phyloP scores from a whole-genome alignment of 2,113 vertebrate species.

The Halichoeres trimaculatus region DNA sequence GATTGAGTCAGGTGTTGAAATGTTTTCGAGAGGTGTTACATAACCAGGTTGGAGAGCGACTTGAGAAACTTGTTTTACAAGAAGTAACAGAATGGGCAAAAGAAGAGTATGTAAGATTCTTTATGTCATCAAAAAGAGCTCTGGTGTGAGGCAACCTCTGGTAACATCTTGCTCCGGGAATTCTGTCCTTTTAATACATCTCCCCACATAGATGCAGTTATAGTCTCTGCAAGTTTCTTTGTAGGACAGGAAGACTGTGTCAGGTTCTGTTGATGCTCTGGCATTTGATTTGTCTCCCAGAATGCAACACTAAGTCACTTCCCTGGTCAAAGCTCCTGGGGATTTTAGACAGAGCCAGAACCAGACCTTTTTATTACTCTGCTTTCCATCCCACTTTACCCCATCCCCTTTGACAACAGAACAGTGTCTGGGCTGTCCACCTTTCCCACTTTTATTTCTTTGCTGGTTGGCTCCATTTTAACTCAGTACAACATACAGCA shows the following conservation, averaged over 20 bases:
- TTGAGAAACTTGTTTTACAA: conserved; percentile 19
- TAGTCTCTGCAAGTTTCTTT: conserved; percentile 17
- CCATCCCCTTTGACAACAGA: not conserved
- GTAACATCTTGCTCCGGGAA: conserved; percentile 38
- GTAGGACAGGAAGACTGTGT: not conserved
- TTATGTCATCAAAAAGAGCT: conserved; percentile 31
- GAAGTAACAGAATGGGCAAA: conserved; percentile 33
- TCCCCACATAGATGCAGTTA: conserved; percentile 17
- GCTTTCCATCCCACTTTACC: not conserved
- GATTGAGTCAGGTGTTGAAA: conserved; percentile 20
- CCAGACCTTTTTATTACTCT: conserved; percentile 3
- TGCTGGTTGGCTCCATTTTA: not conserved
- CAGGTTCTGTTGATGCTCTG: conserved; percentile 26
- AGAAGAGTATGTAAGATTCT: conserved; percentile 5
- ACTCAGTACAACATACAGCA: not conserved
- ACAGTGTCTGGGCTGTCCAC: not conserved
- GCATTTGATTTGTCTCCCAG: conserved; percentile 28
- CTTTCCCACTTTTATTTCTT: not conserved
- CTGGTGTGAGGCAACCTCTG: conserved; percentile 50
- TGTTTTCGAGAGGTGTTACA: conserved; percentile 20
- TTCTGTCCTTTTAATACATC: conserved; percentile 29
- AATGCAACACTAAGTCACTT: not conserved
- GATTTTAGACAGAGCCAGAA: conserved; percentile 22
- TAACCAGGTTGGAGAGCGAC: conserved; percentile 5
- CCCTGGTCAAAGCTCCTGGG: conserved; percentile 17